Evolutionary conservation across 1,140 invertebrate genomes (phyloP), one percentile per base, ranked within the genome.

Genomic region (Pogonomyrmex californicus): DNA sequence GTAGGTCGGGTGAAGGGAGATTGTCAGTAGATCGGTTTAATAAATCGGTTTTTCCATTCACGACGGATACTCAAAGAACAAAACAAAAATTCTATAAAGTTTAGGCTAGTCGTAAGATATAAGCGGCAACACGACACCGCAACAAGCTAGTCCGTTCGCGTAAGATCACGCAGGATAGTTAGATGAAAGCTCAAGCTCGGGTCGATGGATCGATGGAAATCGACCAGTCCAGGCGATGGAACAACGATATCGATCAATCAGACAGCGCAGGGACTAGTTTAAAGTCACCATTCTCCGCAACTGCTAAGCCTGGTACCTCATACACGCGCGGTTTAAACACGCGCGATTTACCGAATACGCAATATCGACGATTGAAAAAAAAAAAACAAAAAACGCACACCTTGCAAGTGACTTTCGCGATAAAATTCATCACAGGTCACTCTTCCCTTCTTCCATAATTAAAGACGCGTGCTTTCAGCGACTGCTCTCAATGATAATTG

Each of bases 161-260:
- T 75, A 75, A 75, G 71, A 44, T 60, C n/a, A 75, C 36, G 51
- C 54, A 75, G 49, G n/a, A 17, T 23, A 23, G 49, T 56, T 41
- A 56, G 38, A 4, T 17, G 51, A 41, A 41, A 65, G 54, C 14
- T 81, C 51, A 73, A 65, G 71, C 49, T 71, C 23, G 38, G 33
- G 36, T 54, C 51, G 33, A 44, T 51, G 23, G n/a, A 81, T 68
- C 36, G 68, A 71, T 14, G 66, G 23, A n/a, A 73, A 38, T 83
- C 17, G 79, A 83, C 79, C 79, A 83, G 60, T 33, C 30, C 17
- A 60, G 12, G 30, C 12, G 51, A 38, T 33, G 66, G 79, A 44
- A 83, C 79, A 83, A 83, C 79, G 51, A 82, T 73, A 54, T 44
- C 66, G 66, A 71, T 58, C 30, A 60, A 44, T 44, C 38, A 58